Percentiles rank a stretch among this genome's conserved stretches.
Conservation (phyloP, 2,888 invertebrate genomes). For the Drosophila limbata region DNA sequence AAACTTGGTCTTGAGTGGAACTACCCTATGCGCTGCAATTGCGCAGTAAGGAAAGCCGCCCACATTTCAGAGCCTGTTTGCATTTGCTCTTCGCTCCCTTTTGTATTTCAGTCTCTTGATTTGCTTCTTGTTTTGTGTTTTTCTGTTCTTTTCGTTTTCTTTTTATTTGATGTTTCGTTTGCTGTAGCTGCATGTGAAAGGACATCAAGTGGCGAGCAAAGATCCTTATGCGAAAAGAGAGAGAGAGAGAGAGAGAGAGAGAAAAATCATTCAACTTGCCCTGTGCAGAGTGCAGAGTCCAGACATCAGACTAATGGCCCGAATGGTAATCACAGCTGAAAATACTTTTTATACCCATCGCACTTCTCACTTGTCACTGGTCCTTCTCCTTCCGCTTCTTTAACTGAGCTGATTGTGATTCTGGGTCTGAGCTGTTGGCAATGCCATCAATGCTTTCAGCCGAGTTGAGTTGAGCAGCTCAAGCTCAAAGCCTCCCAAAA, state of each 20-base stretch:
- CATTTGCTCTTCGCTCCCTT: conserved; percentile 26
- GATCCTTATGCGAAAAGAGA: conserved; percentile 21
- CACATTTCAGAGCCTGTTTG: conserved; percentile 32
- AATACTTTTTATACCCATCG: conserved; percentile 21
- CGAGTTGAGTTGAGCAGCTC: conserved; percentile 8
- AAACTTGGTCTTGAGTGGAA: too few relatives aligned
- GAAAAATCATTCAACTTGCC: conserved; percentile 36
- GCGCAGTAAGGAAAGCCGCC: conserved; percentile 22
- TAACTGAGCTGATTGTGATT: not conserved
- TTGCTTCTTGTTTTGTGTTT: conserved; percentile 11
- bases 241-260: too few relatives aligned
- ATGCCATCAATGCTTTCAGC: conserved; percentile 19
- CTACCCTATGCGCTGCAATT: not conserved
- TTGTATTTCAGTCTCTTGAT: conserved; percentile 1
- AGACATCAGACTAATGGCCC: conserved; percentile 42
- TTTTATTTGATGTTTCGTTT: conserved; percentile 28
- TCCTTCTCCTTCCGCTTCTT: not conserved
- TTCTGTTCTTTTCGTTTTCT: conserved; percentile 3
- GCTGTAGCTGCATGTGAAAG: conserved; percentile 40
- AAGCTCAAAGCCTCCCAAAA: conserved; percentile 8
- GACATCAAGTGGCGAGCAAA: conserved; percentile 51
- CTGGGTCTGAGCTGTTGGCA: conserved; percentile 25
- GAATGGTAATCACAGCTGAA: conserved; percentile 50
- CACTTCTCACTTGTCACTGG: too few relatives aligned
- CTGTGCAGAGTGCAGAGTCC: not conserved